Evolutionary conservation across 2,113 vertebrate genomes (phyloP).

Genomic region (Muntiacus muntjak): DNA sequence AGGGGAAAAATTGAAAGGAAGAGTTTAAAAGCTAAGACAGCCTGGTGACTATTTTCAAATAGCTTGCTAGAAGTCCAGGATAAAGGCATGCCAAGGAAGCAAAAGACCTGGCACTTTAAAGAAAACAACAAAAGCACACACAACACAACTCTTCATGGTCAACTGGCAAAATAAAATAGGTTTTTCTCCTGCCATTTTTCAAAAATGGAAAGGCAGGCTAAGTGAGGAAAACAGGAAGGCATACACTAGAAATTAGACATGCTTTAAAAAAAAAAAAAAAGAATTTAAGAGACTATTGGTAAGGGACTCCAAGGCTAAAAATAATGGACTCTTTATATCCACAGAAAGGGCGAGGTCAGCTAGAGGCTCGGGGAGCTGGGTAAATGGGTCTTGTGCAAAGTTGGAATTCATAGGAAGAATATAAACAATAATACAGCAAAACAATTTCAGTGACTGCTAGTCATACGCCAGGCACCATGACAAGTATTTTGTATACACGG

Average conservation of each 20-base stretch:
- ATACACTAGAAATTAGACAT: slow-evolving; percentile 74
- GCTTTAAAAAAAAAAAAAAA: slow-evolving; percentile 47
- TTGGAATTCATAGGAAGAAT: background rate
- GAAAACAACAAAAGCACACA: slow-evolving; percentile 65
- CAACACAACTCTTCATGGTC: slow-evolving; percentile 72
- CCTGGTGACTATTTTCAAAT: slow-evolving; percentile 65
- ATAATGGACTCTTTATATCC: slow-evolving; percentile 70
- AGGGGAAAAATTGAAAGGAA: slow-evolving; percentile 61
- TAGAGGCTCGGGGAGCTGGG: background rate
- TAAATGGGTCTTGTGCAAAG: background rate
- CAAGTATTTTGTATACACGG: background rate
- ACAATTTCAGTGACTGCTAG: background rate
- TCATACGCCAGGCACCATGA: background rate
- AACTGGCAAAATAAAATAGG: slow-evolving; percentile 73
- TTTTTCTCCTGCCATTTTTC: slow-evolving; percentile 72
- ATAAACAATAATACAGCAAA: background rate
- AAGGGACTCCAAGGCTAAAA: slow-evolving; percentile 56
- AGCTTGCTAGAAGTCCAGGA: slow-evolving; percentile 55
- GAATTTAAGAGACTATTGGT: slow-evolving; percentile 63
- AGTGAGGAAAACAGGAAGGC: slow-evolving; percentile 70
- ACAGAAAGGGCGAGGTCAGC: slow-evolving; percentile 49
- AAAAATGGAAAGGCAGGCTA: slow-evolving; percentile 70
- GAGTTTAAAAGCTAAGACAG: slow-evolving; percentile 74
- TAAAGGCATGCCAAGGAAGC: slow-evolving; percentile 64
- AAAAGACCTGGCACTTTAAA: slow-evolving; percentile 65